These are phyloP conservation scores for Macroglossus sobrinus DNA, from an alignment of 2,113 vertebrate genomes.

Conservation along the genomic window DNA sequence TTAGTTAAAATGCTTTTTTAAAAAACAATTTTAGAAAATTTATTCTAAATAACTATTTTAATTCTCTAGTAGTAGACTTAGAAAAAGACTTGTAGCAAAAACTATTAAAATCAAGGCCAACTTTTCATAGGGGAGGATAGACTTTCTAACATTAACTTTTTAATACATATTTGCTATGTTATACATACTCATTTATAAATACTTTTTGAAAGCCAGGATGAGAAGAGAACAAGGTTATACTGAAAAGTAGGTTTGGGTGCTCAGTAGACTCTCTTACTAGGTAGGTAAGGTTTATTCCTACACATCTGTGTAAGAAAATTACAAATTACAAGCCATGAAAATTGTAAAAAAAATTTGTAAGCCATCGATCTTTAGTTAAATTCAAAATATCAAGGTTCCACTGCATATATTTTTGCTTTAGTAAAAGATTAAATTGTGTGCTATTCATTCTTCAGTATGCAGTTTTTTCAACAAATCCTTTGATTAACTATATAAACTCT, in stretches of 20 bases:
- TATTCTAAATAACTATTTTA: neutral
- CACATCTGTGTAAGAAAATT: neutral
- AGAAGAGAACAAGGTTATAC: neutral
- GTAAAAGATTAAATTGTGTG: neutral
- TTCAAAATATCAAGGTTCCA: neutral
- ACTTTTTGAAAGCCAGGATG: neutral
- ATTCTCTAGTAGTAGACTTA: neutral
- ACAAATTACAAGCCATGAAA: neutral
- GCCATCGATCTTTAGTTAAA: neutral
- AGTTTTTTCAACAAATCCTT: neutral
- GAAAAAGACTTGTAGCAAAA: neutral
- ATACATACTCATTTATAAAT: neutral
- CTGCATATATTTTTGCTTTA: neutral
- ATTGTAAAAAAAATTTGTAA: neutral
- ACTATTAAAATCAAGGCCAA: neutral
- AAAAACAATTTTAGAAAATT: neutral
- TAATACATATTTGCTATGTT: neutral
- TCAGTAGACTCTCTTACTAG: neutral
- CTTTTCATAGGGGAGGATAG: neutral
- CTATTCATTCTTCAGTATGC: neutral
- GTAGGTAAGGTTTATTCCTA: neutral
- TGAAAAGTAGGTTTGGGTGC: neutral
- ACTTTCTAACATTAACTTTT: slow-evolving; percentile 13
- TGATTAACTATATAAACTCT: neutral
- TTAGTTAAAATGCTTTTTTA: neutral